Evolutionary conservation across 2,797 vertebrate species (phyloP).

Genomic region (Prionace glauca): DNA sequence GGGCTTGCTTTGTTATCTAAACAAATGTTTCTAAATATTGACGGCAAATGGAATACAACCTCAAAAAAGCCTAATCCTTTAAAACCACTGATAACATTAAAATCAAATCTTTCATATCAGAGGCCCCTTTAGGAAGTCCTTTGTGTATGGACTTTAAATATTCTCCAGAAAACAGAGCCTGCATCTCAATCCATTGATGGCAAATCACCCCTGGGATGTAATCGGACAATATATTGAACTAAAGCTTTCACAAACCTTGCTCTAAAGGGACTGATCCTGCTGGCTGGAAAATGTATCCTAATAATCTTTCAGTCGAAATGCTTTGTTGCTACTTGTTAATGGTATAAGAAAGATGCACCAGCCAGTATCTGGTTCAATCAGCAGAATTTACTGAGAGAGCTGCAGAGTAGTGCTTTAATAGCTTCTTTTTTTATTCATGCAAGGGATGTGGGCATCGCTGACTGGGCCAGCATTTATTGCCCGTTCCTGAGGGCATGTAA

Average conservation of each 20-base stretch:
- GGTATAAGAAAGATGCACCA: background rate
- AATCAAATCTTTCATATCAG: background rate
- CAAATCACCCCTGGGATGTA: background rate
- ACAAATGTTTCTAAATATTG: background rate
- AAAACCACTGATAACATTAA: background rate
- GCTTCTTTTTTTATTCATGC: background rate
- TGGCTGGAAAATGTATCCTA: background rate
- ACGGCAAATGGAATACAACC: background rate
- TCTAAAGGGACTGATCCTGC: background rate
- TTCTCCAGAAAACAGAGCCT: background rate
- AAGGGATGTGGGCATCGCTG: too few species aligned
- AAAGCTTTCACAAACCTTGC: background rate
- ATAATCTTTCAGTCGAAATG: background rate
- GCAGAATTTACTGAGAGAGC: background rate
- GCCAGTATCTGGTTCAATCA: background rate
- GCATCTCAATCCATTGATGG: background rate
- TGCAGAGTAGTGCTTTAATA: background rate
- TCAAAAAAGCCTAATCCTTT: background rate
- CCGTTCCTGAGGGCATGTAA: too few species aligned
- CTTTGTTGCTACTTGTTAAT: background rate
- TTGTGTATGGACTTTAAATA: background rate
- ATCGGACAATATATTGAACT: background rate
- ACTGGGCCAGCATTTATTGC: too few species aligned
- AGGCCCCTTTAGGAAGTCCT: background rate
- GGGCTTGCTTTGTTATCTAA: background rate